These are phyloP conservation scores for Sphenodon punctatus DNA, from an alignment of 2,797 vertebrate genomes.

Conservation along the genomic window DNA sequence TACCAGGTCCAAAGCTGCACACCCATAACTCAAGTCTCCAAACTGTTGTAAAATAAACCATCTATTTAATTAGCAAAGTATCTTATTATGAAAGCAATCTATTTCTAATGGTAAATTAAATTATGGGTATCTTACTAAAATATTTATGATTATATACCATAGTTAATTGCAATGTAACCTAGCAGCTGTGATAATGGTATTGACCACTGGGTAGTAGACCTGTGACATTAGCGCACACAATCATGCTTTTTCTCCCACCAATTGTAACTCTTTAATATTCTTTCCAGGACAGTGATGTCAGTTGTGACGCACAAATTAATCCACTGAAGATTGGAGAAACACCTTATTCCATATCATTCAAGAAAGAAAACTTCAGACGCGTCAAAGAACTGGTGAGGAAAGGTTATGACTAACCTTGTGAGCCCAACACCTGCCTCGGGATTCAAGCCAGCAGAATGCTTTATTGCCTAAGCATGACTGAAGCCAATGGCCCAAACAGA, in stretches of 20 bases:
- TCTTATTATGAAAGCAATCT: accelerated
- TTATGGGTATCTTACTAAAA: not conserved
- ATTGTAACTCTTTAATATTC: not conserved
- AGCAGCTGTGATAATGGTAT: not conserved
- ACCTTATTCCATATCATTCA: slow-evolving; percentile 76
- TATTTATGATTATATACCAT: not conserved
- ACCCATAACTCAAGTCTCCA: no score
- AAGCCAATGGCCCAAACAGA: not conserved
- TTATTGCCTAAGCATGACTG: not conserved
- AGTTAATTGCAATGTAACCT: not conserved
- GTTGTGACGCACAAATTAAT: slow-evolving; percentile 80
- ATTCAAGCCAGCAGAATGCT: not conserved
- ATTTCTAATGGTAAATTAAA: not conserved
- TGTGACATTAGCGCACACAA: not conserved
- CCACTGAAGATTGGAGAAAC: slow-evolving; percentile 79
- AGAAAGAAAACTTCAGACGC: slow-evolving; percentile 79
- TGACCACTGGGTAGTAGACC: not conserved
- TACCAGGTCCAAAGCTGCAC: no score
- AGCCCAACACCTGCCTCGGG: not conserved
- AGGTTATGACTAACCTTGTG: not conserved
- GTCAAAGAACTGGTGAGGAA: slow-evolving; percentile 82
- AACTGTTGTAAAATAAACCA: no score
- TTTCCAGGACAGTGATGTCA: slow-evolving; percentile 74
- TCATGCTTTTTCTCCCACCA: not conserved
- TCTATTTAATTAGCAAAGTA: no score